These are phyloP conservation scores for Capitulum mitella DNA, from an alignment of 2,888 invertebrate genomes.

Conservation along the genomic window DNA sequence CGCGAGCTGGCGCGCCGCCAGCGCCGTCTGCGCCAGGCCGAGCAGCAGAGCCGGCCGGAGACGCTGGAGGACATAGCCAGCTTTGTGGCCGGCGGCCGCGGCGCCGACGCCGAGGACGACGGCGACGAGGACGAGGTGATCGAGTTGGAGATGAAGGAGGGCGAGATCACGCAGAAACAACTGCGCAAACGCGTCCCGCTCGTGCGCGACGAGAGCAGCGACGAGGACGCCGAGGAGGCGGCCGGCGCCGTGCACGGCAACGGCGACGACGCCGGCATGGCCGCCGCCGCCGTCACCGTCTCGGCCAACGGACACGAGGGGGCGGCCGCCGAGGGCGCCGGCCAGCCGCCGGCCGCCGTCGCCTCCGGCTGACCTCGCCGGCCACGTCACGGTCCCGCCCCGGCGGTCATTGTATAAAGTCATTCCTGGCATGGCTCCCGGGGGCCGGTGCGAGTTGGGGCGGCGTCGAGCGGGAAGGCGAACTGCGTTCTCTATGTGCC, in stretches of 20 bases:
- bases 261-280: background rate
- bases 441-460: no score
- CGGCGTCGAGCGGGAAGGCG: no score
- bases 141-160: conserved; percentile 25
- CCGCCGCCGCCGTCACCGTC: background rate
- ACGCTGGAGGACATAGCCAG: conserved; percentile 22
- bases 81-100: background rate
- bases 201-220: background rate
- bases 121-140: conserved; percentile 15
- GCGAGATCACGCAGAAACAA: conserved; percentile 5
- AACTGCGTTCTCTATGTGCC: no score
- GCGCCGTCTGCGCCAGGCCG: background rate
- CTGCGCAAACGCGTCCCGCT: background rate
- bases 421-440: background rate
- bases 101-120: background rate
- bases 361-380: background rate
- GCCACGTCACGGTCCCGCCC: background rate
- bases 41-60: background rate
- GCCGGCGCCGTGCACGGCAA: background rate
- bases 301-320: background rate
- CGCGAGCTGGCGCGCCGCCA: background rate
- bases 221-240: background rate
- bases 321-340: background rate
- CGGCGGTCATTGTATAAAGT: conserved; percentile 11
- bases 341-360: background rate